A percentile compares a stretch with the other conserved stretches of the same genome.
Conservation (phyloP, 1,140 invertebrate genomes). For the Drosophila sechellia region DNA sequence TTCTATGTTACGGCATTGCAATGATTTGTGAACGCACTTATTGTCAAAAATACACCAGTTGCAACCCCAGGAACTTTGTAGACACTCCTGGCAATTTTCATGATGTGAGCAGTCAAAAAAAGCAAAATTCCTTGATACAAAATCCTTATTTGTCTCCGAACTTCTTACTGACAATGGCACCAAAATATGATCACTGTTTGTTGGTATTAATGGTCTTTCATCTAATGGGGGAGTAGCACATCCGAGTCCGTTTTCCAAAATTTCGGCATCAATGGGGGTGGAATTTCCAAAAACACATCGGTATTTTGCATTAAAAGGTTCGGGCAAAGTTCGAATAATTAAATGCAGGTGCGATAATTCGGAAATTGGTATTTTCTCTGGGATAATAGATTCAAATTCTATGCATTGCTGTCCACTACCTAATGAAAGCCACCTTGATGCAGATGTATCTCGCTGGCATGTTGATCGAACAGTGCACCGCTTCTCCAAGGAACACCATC, state of each 20-base stretch:
- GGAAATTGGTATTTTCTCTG: constrained; percentile 94
- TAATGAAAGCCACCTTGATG: constrained; percentile 96
- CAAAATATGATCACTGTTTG: constrained; percentile 93
- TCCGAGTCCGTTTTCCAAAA: constrained; percentile 91
- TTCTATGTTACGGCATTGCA: constrained; percentile 90
- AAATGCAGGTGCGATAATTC: constrained; percentile 93
- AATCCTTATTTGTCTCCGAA: constrained; percentile 96
- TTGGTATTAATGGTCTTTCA: constrained; percentile 91
- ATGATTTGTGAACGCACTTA: constrained; percentile 94
- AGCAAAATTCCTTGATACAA: constrained; percentile 96
- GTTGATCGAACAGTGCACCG: constrained; percentile 94
- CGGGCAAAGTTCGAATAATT: constrained; percentile 94
- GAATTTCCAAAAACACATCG: constrained; percentile 96
- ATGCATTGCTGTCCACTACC: constrained; percentile 97
- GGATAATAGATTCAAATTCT: constrained; percentile 96
- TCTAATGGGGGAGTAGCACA: constrained; percentile 93
- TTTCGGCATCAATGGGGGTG: constrained; percentile 93
- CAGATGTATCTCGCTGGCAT: constrained; percentile 95
- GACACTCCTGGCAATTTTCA: constrained; percentile 93
- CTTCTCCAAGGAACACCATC: constrained; percentile 98
- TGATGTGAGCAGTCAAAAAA: constrained; percentile 97
- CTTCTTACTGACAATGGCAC: constrained; percentile 95
- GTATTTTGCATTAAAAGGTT: constrained; percentile 95
- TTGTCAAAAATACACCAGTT: constrained; percentile 99
- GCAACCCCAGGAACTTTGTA: constrained; percentile 95